phyloP scores from a whole-genome alignment of 2,888 invertebrate species.

The Coelinius sp. region DNA sequence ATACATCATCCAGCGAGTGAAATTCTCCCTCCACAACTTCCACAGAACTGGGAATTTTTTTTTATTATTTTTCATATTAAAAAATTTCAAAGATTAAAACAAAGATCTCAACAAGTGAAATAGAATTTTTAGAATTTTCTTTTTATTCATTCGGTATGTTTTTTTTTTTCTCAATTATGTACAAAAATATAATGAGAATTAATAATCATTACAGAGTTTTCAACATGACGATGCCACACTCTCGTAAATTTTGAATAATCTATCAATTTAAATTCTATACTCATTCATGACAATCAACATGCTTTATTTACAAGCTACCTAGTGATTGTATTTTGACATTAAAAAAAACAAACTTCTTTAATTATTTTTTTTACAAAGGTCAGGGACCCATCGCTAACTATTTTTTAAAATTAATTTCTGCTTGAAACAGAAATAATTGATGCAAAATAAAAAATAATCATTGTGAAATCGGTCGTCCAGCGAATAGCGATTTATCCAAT shows the following conservation, averaged over 20 bases:
- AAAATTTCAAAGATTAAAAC: background rate
- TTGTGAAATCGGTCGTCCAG: constrained; percentile 31
- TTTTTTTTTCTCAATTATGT: constrained; percentile 62
- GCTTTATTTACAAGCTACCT: constrained; percentile 20
- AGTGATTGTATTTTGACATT: constrained; percentile 3
- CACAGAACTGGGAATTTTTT: background rate
- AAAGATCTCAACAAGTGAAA: no score
- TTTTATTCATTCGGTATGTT: constrained; percentile 57
- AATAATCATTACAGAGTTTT: constrained; percentile 63
- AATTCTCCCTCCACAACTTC: constrained; percentile 8
- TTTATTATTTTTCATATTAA: background rate
- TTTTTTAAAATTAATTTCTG: no score
- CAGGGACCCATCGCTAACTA: background rate
- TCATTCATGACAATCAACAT: constrained; percentile 15
- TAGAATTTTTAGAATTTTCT: background rate
- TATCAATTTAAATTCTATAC: constrained; percentile 28
- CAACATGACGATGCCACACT: constrained; percentile 54
- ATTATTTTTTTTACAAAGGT: background rate
- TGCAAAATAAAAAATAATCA: no score
- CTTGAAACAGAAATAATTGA: no score
- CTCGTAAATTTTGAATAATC: constrained; percentile 40
- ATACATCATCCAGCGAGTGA: constrained; percentile 18
- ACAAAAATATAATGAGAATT: constrained; percentile 68
- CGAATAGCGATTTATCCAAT: constrained; percentile 31
- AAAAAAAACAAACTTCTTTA: background rate